Evolutionary conservation across 2,888 invertebrate species (phyloP).

Genomic region (Amphiduros pacificus): DNA sequence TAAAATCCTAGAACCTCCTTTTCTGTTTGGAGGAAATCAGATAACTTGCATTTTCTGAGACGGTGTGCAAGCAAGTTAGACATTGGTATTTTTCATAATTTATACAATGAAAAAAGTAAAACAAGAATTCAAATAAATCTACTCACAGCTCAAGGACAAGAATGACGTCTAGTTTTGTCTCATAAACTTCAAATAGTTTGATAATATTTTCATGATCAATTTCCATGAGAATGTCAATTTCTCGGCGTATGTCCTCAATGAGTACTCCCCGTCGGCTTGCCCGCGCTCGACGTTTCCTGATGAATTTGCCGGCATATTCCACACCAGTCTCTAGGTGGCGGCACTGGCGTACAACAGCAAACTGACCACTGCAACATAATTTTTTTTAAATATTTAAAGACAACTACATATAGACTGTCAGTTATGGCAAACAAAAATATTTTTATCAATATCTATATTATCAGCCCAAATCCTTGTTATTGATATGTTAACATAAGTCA

Average conservation of each 20-base stretch:
- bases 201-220: conserved; percentile 69
- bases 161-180: conserved; percentile 29
- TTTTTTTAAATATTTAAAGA: no score
- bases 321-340: conserved; percentile 63
- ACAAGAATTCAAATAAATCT: neutral
- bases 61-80: no score
- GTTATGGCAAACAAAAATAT: no score
- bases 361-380: conserved; percentile 66
- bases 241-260: conserved; percentile 64
- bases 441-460: no score
- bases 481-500: no score
- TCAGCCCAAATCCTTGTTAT: no score
- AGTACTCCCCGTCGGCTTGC: conserved; percentile 56
- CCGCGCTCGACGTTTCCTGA: conserved; percentile 66
- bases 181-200: conserved; percentile 68
- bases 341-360: conserved; percentile 68
- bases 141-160: conserved; percentile 35
- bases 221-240: conserved; percentile 64
- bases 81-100: no score
- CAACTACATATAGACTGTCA: no score
- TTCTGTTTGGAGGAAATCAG: no score
- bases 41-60: no score
- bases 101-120: neutral
- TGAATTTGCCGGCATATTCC: conserved; percentile 70
- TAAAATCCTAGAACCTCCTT: no score